phyloP scores from a whole-genome alignment of 1,140 invertebrate species.

The Drosophila parabipectinata region DNA sequence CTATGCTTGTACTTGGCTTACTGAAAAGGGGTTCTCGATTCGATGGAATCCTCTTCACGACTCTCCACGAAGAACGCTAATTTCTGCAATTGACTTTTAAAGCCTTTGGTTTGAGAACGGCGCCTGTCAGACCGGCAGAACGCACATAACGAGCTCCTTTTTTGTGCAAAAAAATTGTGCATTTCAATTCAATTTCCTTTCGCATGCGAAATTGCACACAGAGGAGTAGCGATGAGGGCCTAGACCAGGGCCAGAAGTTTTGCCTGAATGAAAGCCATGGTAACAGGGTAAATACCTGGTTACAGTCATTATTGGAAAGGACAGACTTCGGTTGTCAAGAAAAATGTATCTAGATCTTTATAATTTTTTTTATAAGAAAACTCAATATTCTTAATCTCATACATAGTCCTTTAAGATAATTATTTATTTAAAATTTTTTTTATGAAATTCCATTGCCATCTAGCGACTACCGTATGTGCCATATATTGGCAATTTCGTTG shows the following conservation, averaged over 20 bases:
- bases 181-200: constrained; percentile 81
- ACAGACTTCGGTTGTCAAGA: too few relatives aligned
- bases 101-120: constrained; percentile 18
- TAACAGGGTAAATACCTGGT: constrained; percentile 19
- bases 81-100: constrained; percentile 77
- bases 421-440: too few relatives aligned
- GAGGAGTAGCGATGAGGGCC: not conserved
- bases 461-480: constrained; percentile 47
- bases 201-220: constrained; percentile 59
- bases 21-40: constrained; percentile 48
- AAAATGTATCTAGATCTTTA: too few relatives aligned
- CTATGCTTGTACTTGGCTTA: constrained; percentile 8
- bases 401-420: not conserved
- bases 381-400: not conserved
- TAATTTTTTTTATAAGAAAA: too few relatives aligned
- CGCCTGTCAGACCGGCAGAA: constrained; percentile 45
- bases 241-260: constrained; percentile 23
- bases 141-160: constrained; percentile 80
- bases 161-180: constrained; percentile 60
- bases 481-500: constrained; percentile 66
- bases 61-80: constrained; percentile 45
- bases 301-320: constrained; percentile 37
- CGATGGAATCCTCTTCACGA: not conserved
- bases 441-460: not conserved
- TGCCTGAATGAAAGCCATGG: constrained; percentile 54